Percentiles rank a stretch among this genome's conserved stretches.
Evolutionary conservation across 2,113 vertebrate genomes (phyloP).

Genomic region (Ictalurus punctatus): DNA sequence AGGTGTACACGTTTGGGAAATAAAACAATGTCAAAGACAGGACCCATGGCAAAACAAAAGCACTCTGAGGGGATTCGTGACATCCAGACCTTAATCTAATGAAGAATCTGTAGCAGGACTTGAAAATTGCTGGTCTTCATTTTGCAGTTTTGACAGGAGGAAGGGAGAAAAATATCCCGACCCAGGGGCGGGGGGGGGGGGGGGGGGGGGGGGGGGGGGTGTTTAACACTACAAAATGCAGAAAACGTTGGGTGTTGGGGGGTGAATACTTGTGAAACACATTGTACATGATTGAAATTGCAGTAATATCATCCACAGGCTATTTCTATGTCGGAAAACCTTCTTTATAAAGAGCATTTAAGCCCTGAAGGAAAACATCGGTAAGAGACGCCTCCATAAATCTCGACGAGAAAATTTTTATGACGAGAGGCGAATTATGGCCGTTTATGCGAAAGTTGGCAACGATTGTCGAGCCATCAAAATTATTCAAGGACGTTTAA

Average conservation of each 20-base stretch:
- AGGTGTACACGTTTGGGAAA: no score
- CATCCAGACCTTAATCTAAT: not conserved
- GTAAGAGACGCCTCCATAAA: constrained; percentile 20
- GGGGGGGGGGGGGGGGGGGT: not conserved
- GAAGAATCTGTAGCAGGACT: not conserved
- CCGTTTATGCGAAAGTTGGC: constrained; percentile 38
- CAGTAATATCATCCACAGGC: not conserved
- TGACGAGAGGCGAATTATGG: constrained; percentile 26
- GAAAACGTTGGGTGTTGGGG: not conserved
- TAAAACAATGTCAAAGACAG: no score
- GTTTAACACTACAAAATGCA: not conserved
- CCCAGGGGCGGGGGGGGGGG: not conserved
- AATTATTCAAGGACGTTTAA: constrained; percentile 39
- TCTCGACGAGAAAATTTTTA: not conserved
- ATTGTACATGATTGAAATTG: not conserved
- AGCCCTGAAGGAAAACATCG: constrained; percentile 9
- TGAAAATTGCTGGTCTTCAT: not conserved
- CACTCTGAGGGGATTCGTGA: not conserved
- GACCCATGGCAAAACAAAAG: not conserved
- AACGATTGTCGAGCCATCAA: constrained; percentile 20
- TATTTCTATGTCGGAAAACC: not conserved
- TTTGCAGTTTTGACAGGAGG: not conserved
- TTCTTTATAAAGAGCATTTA: constrained; percentile 20
- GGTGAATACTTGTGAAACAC: not conserved
- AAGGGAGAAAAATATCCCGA: not conserved